A percentile compares a stretch with the other conserved stretches of the same genome.
These are phyloP conservation scores for Mechanitis messenoides DNA, from an alignment of 2,888 invertebrate species.

Conservation along the genomic window DNA sequence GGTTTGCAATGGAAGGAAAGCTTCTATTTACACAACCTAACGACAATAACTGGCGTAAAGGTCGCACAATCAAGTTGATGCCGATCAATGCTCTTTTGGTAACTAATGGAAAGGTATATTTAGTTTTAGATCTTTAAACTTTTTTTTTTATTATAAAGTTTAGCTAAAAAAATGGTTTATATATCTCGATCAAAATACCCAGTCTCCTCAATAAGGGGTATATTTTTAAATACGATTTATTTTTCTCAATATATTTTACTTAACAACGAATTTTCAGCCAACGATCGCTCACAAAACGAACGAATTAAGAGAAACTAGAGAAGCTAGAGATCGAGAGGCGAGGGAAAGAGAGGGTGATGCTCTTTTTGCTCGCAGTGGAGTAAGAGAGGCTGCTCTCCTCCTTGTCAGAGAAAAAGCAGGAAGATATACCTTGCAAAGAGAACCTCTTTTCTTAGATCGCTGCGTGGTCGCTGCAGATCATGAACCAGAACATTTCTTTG, in stretches of 20 bases:
- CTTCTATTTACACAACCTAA: conserved; percentile 91
- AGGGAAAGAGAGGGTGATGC: conserved; percentile 66
- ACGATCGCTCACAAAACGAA: conserved; percentile 82
- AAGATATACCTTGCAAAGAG: conserved; percentile 89
- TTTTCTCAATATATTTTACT: conserved; percentile 3
- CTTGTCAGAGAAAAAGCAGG: conserved; percentile 94
- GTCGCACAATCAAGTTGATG: conserved; percentile 90
- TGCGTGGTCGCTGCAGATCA: conserved; percentile 94
- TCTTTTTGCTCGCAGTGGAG: conserved; percentile 84
- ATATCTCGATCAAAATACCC: no score
- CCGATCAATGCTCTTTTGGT: conserved; percentile 93
- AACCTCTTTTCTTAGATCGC: conserved; percentile 92
- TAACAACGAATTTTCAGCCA: conserved; percentile 68
- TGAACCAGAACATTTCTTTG: conserved; percentile 95
- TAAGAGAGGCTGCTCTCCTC: conserved; percentile 91
- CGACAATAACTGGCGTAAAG: conserved; percentile 93
- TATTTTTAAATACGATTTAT: background rate
- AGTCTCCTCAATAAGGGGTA: no score
- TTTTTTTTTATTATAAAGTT: no score
- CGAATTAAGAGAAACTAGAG: conserved; percentile 76
- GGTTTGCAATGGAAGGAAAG: conserved; percentile 93
- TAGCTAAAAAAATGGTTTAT: no score
- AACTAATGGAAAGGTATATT: conserved; percentile 90
- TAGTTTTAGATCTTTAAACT: background rate
- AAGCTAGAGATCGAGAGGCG: conserved; percentile 65